Base-by-base conservation (phyloP, 2,113 vertebrate species). In the Panthera leo region DNA sequence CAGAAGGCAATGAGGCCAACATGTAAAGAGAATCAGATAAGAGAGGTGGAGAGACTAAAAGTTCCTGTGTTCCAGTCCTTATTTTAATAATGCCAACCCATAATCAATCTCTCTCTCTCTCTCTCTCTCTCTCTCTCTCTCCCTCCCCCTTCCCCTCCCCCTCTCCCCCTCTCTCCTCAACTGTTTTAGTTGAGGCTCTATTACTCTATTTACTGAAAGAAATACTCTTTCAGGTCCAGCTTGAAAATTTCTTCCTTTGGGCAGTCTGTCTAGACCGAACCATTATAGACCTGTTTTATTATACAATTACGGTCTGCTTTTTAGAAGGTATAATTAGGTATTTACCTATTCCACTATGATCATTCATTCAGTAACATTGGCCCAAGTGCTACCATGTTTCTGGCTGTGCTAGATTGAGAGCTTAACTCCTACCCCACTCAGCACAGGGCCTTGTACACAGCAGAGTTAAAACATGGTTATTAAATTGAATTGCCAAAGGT, bases 201-300 rank as follows among this genome's bases (percentile, higher is more conserved):
- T 67, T 45, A 58, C 55, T 88, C 36, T 36, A 36, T 36, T 36
- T 36, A 36, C 36, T 95, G 53, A 97, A 94, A 94, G n/a, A 78
- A 91, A 61, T 58, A 75, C 48, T 89, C 19, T 90, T 94, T 63
- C n/a, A 89, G 75, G 19, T 70, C 53, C 31, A 86, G 45, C 14
- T 91, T 96, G 91, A 93, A 67, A 73, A 95, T 96, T 96, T 97
- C 79, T 89, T 86, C 25, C 19, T 87, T 31, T 87, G 15, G 42
- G 29, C 36, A 21, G 48, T 15, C 55, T 96, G 93, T 96, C 39
- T 87, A 84, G 42, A 45, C n/a, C 51, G 1, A 70, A 25, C 1
- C 27, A 14, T 58, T 78, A 39, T 23, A 70, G 68, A 70, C 34
- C 11, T 73, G 13, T 39, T 63, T 84, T 78, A 51, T 95, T 67